Percentiles rank a stretch among this genome's conserved stretches.
Evolutionary conservation across 2,113 vertebrate genomes (phyloP).

Genomic region (Dromaius novaehollandiae): DNA sequence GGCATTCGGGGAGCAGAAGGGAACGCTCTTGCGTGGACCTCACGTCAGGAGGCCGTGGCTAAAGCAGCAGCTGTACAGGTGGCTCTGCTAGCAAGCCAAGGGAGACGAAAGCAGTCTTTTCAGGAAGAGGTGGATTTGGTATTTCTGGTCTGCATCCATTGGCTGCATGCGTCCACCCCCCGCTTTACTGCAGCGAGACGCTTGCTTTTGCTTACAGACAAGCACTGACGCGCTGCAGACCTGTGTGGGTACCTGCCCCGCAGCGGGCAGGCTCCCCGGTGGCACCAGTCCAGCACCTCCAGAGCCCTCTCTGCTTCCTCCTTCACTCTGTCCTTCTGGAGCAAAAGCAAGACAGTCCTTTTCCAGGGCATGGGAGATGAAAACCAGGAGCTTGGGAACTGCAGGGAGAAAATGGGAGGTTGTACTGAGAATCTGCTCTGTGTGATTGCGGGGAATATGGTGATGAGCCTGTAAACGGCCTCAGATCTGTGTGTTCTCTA

Average conservation of each 20-base stretch:
- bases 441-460: rapidly evolving
- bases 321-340: neutral
- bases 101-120: neutral
- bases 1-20: neutral
- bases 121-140: neutral
- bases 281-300: neutral
- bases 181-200: neutral
- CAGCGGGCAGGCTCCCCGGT: neutral
- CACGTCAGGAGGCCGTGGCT: neutral
- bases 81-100: neutral
- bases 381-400: neutral
- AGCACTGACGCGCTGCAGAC: neutral
- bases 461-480: neutral
- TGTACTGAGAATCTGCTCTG: neutral
- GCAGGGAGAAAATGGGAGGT: neutral
- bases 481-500: rapidly evolving
- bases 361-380: neutral
- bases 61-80: neutral
- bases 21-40: rapidly evolving
- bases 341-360: neutral
- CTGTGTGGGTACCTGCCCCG: neutral
- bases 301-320: rapidly evolving
- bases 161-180: neutral
- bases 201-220: rapidly evolving
- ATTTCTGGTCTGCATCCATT: neutral